These are phyloP conservation scores for Agriopis marginaria DNA, from an alignment of 2,888 invertebrate species.

Conservation along the genomic window DNA sequence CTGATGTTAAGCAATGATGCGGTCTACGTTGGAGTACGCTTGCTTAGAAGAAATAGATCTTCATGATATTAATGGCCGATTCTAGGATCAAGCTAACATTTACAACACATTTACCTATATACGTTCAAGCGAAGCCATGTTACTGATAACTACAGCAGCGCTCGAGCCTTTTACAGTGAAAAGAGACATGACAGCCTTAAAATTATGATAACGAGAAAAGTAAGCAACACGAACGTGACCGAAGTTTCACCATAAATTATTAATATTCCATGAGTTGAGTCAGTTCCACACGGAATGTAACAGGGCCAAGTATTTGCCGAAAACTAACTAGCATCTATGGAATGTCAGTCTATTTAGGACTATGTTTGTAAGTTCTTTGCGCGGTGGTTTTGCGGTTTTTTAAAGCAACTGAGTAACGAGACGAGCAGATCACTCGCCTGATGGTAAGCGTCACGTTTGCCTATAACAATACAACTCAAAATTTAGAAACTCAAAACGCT, in stretches of 20 bases:
- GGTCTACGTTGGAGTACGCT: too few species aligned
- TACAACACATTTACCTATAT: not conserved
- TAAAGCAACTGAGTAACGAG: too few species aligned
- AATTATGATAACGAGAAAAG: conserved; percentile 72
- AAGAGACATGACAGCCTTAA: conserved; percentile 66
- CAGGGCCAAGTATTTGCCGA: conserved; percentile 15
- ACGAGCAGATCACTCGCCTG: too few species aligned
- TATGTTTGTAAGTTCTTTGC: too few species aligned
- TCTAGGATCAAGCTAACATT: too few species aligned
- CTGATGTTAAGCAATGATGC: too few species aligned
- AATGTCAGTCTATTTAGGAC: not conserved
- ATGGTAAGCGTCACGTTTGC: too few species aligned
- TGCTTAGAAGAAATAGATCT: too few species aligned
- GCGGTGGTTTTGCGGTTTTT: too few species aligned
- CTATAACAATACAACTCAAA: too few species aligned
- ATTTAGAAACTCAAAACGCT: too few species aligned
- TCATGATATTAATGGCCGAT: too few species aligned
- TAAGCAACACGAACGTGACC: conserved; percentile 62
- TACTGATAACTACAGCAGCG: conserved; percentile 8
- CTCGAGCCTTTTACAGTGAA: conserved; percentile 33
- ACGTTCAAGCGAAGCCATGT: not conserved
- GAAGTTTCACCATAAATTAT: conserved; percentile 69
- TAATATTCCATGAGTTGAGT: conserved; percentile 54
- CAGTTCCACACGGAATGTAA: conserved; percentile 36
- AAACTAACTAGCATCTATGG: conserved; percentile 4